These are phyloP conservation scores for Anguilla megastoma DNA, from an alignment of 2,797 vertebrate genomes.

Conservation along the genomic window DNA sequence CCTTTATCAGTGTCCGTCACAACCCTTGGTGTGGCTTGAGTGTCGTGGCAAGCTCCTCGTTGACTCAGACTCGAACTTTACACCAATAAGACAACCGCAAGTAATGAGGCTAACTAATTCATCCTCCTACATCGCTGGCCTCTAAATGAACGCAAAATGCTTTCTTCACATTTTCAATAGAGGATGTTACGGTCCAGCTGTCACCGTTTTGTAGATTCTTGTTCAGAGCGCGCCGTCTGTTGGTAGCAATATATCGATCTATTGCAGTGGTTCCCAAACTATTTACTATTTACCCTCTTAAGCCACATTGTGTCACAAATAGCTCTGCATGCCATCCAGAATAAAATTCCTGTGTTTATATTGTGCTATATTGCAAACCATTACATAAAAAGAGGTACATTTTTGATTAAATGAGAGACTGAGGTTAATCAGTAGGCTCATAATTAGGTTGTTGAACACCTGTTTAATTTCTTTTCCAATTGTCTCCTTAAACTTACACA, in stretches of 20 bases:
- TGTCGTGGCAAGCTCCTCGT: slow-evolving; percentile 60
- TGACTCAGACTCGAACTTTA: slow-evolving; percentile 8
- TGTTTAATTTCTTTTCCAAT: too few species aligned
- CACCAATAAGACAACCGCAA: slow-evolving; percentile 35
- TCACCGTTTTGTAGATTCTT: not conserved
- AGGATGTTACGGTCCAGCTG: not conserved
- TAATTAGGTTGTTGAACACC: too few species aligned
- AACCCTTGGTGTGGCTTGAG: not conserved
- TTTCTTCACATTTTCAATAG: not conserved
- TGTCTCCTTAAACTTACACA: too few species aligned
- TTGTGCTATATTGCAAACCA: too few species aligned
- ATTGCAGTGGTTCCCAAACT: too few species aligned
- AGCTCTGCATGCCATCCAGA: too few species aligned
- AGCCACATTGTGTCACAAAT: too few species aligned
- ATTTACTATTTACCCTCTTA: too few species aligned
- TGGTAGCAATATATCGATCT: not conserved
- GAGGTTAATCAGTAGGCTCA: too few species aligned
- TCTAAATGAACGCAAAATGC: not conserved
- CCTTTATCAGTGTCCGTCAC: slow-evolving; percentile 45
- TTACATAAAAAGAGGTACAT: too few species aligned
- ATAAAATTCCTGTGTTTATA: too few species aligned
- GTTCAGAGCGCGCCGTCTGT: not conserved
- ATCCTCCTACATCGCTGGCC: not conserved
- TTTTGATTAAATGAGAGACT: too few species aligned
- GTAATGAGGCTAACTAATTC: slow-evolving; percentile 6